phyloP scores from a whole-genome alignment of 2,888 invertebrate genomes.

The Lordiphosa fenestrarum region DNA sequence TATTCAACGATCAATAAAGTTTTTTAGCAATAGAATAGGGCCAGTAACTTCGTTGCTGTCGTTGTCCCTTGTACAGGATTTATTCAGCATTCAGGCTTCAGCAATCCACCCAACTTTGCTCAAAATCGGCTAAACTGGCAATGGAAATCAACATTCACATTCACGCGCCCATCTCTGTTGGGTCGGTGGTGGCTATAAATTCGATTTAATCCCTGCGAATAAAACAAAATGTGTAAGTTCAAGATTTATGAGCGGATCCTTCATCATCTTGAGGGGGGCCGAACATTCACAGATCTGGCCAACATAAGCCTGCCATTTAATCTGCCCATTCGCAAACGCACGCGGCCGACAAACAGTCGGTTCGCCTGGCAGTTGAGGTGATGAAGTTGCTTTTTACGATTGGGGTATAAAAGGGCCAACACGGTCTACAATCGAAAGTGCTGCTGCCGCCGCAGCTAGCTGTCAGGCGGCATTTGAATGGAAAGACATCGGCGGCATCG shows the following conservation, averaged over 20 bases:
- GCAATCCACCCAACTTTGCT: too few species aligned
- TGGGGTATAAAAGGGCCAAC: slow-evolving; percentile 4
- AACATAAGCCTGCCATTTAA: background rate
- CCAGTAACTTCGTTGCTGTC: too few species aligned
- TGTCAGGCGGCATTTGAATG: slow-evolving; percentile 15
- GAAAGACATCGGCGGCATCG: slow-evolving; percentile 6
- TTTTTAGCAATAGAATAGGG: too few species aligned
- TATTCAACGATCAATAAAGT: too few species aligned
- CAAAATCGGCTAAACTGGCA: too few species aligned
- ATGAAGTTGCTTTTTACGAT: slow-evolving; percentile 9
- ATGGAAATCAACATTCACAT: too few species aligned
- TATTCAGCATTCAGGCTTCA: too few species aligned
- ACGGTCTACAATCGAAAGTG: slow-evolving; percentile 7
- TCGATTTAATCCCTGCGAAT: background rate
- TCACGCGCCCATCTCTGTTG: slow-evolving; percentile 4
- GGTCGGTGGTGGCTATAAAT: background rate
- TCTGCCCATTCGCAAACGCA: slow-evolving; percentile 10
- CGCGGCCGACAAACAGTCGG: background rate
- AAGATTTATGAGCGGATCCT: slow-evolving; percentile 11
- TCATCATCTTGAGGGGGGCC: slow-evolving; percentile 3
- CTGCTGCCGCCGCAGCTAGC: slow-evolving; percentile 1
- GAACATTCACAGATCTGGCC: slow-evolving; percentile 6
- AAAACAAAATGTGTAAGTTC: slow-evolving; percentile 4
- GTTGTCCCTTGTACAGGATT: too few species aligned
- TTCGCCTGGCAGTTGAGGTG: background rate